phyloP scores from a whole-genome alignment of 2,888 invertebrate species.

The Drosophila affinis region DNA sequence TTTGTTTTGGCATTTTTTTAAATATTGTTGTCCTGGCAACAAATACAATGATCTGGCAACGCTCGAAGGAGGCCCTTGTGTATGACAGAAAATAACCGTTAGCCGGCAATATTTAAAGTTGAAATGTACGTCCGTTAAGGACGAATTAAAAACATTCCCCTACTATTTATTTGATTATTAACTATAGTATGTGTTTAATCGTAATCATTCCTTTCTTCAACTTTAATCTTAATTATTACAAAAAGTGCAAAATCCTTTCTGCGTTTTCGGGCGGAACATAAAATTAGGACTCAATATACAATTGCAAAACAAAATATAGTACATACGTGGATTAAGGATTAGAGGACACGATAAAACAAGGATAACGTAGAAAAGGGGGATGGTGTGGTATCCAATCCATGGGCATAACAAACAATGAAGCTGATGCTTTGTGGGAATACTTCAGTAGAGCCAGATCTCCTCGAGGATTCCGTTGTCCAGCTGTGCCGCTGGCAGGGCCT shows the following conservation, averaged over 20 bases:
- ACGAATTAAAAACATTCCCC: too few species aligned
- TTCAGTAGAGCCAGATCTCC: conserved; percentile 88
- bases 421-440: conserved; percentile 17
- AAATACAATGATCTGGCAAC: background rate
- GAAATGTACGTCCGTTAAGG: background rate
- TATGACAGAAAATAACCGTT: background rate
- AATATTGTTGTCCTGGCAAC: conserved; percentile 52
- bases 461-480: conserved; percentile 89
- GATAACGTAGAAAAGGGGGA: conserved; percentile 2
- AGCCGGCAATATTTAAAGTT: background rate
- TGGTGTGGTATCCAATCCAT: background rate
- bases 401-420: conserved; percentile 31
- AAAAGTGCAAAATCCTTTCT: conserved; percentile 31
- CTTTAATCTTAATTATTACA: conserved; percentile 30
- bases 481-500: conserved; percentile 90
- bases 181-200: conserved; percentile 23
- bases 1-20: conserved; percentile 38
- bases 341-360: conserved; percentile 27
- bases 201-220: conserved; percentile 21
- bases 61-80: background rate
- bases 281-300: conserved; percentile 29
- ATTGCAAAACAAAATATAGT: conserved; percentile 8
- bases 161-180: conserved; percentile 2
- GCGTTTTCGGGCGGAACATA: conserved; percentile 32
- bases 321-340: background rate